phyloP scores from a whole-genome alignment of 2,888 invertebrate genomes.

The Willowsia nigromaculata region DNA sequence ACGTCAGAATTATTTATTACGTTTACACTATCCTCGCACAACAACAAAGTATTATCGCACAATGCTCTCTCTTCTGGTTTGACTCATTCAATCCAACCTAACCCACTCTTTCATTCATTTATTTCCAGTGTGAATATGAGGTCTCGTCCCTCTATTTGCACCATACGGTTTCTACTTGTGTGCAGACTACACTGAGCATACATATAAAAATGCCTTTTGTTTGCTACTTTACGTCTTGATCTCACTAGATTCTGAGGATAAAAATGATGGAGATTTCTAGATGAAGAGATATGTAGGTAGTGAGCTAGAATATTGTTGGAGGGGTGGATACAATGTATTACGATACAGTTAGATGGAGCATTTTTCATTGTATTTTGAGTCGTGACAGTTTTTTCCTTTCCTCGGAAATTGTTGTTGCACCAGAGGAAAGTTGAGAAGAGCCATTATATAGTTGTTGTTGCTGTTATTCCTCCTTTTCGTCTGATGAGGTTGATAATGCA shows the following conservation, averaged over 20 bases:
- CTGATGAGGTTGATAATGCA: constrained; percentile 44
- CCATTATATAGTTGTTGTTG: constrained; percentile 45
- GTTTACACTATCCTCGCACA: not conserved
- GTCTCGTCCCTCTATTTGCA: constrained; percentile 66
- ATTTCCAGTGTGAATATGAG: constrained; percentile 49
- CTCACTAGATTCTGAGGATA: constrained; percentile 53
- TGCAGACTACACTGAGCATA: not conserved
- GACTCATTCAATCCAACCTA: constrained; percentile 54
- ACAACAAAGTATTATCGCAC: not conserved
- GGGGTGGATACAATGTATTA: not conserved
- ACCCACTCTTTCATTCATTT: constrained; percentile 50
- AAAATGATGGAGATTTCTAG: constrained; percentile 62
- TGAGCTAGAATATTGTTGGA: not conserved
- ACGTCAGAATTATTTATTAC: constrained; percentile 69
- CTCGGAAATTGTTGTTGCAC: constrained; percentile 38
- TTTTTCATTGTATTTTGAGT: constrained; percentile 36
- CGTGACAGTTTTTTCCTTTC: constrained; percentile 29
- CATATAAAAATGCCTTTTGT: constrained; percentile 42
- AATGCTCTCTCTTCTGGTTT: constrained; percentile 39
- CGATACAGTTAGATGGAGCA: not conserved
- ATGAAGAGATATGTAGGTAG: constrained; percentile 32
- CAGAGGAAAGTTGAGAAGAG: not conserved
- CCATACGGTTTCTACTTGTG: constrained; percentile 55
- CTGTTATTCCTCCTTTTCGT: not conserved
- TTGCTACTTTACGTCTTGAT: constrained; percentile 59